Evolutionary conservation across 2,888 invertebrate species (phyloP).

Genomic region (Oscheius sp.): DNA sequence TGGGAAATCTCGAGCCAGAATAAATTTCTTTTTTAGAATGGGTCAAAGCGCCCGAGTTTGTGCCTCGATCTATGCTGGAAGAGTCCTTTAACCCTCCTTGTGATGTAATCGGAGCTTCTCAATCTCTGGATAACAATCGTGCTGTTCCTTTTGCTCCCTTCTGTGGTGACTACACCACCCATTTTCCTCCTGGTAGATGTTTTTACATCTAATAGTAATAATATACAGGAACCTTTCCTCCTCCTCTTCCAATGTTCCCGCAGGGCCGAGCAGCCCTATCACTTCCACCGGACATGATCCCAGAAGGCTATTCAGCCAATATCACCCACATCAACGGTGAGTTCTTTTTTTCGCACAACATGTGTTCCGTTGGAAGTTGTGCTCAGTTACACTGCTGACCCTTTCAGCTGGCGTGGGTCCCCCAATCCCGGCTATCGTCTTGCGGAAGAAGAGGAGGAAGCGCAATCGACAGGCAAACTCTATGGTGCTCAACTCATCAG

Average conservation of each 20-base stretch:
- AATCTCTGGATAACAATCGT: background rate
- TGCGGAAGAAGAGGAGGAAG: constrained; percentile 64
- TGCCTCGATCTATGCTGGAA: constrained; percentile 46
- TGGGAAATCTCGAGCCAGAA: background rate
- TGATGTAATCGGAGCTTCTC: constrained; percentile 32
- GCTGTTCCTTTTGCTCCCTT: constrained; percentile 30
- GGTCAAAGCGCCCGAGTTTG: constrained; percentile 64
- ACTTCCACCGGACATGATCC: constrained; percentile 46
- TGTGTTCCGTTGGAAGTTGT: background rate
- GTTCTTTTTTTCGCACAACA: constrained; percentile 33
- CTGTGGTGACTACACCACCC: constrained; percentile 20
- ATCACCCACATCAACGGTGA: constrained; percentile 62
- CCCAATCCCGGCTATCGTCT: constrained; percentile 67
- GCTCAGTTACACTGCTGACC: background rate
- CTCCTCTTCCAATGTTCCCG: constrained; percentile 24
- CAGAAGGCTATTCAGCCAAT: constrained; percentile 66
- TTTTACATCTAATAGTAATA: background rate
- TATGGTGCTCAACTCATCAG: constrained; percentile 43
- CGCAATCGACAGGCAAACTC: constrained; percentile 57
- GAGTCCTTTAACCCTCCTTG: constrained; percentile 35
- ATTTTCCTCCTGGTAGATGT: constrained; percentile 5
- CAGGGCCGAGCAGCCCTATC: background rate
- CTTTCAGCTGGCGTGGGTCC: constrained; percentile 63
- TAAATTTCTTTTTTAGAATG: constrained; percentile 51
- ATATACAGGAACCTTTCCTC: constrained; percentile 16